phyloP scores from a whole-genome alignment of 2,888 invertebrate genomes.

The Andrena marginata region DNA sequence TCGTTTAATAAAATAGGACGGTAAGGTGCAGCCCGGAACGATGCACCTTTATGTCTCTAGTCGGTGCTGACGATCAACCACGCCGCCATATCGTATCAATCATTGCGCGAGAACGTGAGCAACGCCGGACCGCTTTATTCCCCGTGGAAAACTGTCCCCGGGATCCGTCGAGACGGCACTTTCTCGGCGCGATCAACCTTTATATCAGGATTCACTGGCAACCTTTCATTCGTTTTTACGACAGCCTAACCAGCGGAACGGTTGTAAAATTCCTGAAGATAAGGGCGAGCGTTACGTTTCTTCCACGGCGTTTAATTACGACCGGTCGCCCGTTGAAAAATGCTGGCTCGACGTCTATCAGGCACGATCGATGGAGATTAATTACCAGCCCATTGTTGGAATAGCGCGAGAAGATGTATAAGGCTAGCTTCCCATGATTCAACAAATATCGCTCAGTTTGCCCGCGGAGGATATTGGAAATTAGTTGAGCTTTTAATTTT shows the following conservation, averaged over 20 bases:
- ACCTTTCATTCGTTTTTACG: conserved; percentile 23
- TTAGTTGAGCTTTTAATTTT: no score
- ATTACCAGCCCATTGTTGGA: neutral
- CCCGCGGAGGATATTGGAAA: no score
- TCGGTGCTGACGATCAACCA: conserved; percentile 47
- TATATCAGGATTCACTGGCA: conserved; percentile 26
- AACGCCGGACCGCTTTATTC: conserved; percentile 42
- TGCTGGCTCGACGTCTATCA: neutral
- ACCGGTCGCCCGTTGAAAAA: neutral
- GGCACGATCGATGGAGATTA: conserved; percentile 3
- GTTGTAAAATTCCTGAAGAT: conserved; percentile 2
- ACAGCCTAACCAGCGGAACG: conserved; percentile 2
- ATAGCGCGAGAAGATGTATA: no score
- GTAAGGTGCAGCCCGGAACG: conserved; percentile 27
- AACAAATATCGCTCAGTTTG: no score
- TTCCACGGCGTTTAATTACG: neutral
- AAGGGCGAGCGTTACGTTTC: neutral
- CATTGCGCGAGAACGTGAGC: conserved; percentile 51
- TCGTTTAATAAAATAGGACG: conserved; percentile 72
- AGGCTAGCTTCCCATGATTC: no score
- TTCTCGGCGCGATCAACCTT: conserved; percentile 33
- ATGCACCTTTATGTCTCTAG: conserved; percentile 52
- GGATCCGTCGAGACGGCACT: conserved; percentile 42
- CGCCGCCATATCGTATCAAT: conserved; percentile 58
- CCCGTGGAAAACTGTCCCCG: conserved; percentile 23